Percentiles rank a stretch among this genome's conserved stretches.
Conservation (phyloP, 2,797 vertebrate species). For the Macropodus opercularis region DNA sequence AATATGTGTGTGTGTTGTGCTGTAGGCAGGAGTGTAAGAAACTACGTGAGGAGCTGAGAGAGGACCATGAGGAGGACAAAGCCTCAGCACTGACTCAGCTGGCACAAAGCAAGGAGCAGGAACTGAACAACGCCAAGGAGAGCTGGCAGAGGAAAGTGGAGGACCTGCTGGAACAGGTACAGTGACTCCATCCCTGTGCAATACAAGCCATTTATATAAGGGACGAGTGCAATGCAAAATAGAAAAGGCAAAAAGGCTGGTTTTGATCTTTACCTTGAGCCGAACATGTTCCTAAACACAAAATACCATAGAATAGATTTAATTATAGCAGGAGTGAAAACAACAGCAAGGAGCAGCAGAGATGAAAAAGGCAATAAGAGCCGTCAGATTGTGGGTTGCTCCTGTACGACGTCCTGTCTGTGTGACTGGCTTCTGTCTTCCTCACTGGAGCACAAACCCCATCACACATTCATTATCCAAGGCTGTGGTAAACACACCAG, state of each 20-base stretch:
- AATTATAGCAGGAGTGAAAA: slow-evolving; percentile 30
- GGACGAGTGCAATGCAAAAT: too few species aligned
- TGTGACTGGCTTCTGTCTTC: slow-evolving; percentile 15
- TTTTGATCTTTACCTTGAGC: slow-evolving; percentile 23
- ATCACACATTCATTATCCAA: slow-evolving; percentile 15
- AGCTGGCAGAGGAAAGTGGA: slow-evolving; percentile 98
- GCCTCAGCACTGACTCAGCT: slow-evolving; percentile 89
- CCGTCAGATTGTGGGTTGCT: slow-evolving; percentile 6
- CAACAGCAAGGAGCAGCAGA: slow-evolving; percentile 14
- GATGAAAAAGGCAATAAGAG: slow-evolving; percentile 21
- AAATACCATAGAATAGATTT: slow-evolving; percentile 19
- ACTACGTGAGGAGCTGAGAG: slow-evolving; percentile 92
- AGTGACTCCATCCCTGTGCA: too few species aligned
- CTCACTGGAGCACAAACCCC: slow-evolving; percentile 15
- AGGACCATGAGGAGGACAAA: slow-evolving; percentile 94
- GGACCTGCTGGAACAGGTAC: slow-evolving; percentile 97
- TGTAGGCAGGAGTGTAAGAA: slow-evolving; percentile 96
- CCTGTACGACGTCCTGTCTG: background rate
- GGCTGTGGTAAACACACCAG: background rate
- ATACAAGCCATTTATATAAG: too few species aligned
- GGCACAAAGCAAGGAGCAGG: slow-evolving; percentile 91
- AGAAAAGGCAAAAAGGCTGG: too few species aligned
- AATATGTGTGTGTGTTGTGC: slow-evolving; percentile 35
- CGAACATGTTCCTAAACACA: background rate
- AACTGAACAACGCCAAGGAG: slow-evolving; percentile 89